phyloP scores from a whole-genome alignment of 2,888 invertebrate genomes.

The Ophioninae sp. region DNA sequence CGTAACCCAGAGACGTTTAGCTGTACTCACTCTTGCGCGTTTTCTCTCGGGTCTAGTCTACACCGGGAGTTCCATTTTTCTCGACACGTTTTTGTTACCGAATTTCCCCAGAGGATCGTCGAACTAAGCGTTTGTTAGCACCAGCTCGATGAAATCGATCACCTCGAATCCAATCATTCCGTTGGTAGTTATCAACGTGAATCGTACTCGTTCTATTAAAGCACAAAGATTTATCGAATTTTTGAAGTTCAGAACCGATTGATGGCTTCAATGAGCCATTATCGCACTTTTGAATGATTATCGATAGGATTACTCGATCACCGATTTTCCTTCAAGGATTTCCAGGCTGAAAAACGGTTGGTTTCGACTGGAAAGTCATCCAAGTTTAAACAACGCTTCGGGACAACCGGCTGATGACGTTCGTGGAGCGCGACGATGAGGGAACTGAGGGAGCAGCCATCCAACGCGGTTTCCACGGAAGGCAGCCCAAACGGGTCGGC shows the following conservation, averaged over 20 bases:
- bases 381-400: too few relatives aligned
- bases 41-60: neutral
- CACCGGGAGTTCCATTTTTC: neutral
- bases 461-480: constrained; percentile 69
- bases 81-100: neutral
- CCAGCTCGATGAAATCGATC: neutral
- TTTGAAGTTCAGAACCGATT: too few relatives aligned
- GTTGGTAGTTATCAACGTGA: neutral
- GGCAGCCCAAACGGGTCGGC: constrained; percentile 69
- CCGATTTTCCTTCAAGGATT: too few relatives aligned
- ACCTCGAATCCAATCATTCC: neutral
- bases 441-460: constrained; percentile 66
- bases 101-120: neutral
- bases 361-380: too few relatives aligned
- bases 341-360: too few relatives aligned
- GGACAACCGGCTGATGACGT: too few relatives aligned
- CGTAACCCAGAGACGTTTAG: neutral
- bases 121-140: neutral
- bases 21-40: neutral
- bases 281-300: too few relatives aligned
- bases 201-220: too few relatives aligned
- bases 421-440: constrained; percentile 59
- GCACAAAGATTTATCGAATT: neutral
- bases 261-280: too few relatives aligned
- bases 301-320: too few relatives aligned